Percentiles rank a stretch among this genome's conserved stretches.
phyloP scores from a whole-genome alignment of 2,113 vertebrate genomes.

The Epinephelus moara region DNA sequence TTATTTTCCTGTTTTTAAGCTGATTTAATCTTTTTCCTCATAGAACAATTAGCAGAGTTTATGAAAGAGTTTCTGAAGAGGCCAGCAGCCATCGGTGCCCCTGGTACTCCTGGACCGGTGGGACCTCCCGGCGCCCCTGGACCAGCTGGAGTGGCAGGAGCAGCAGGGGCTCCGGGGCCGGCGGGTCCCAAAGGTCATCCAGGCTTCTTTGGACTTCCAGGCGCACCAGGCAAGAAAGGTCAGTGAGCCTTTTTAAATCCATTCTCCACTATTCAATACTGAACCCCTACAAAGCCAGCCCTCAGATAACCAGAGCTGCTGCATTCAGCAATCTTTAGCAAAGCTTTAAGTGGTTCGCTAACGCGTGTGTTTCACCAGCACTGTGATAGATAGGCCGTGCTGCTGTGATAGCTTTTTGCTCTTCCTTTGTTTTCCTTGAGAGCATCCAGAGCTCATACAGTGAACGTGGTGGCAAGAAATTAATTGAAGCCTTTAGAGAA shows the following conservation, averaged over 20 bases:
- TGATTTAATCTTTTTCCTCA: neutral
- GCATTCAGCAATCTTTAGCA: neutral
- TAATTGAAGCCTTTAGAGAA: constrained; percentile 40
- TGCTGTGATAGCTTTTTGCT: constrained; percentile 27
- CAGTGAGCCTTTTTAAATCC: neutral
- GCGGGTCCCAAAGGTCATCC: constrained; percentile 81
- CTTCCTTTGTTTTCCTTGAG: constrained; percentile 36
- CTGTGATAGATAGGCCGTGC: constrained; percentile 5
- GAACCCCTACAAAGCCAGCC: neutral
- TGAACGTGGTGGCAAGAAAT: constrained; percentile 33
- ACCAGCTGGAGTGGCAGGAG: constrained; percentile 75
- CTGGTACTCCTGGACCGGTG: constrained; percentile 77
- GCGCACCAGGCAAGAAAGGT: constrained; percentile 85
- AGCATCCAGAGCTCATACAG: constrained; percentile 32
- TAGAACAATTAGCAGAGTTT: constrained; percentile 85
- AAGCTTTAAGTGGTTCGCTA: constrained; percentile 2
- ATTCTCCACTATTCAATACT: neutral
- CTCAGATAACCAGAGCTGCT: neutral
- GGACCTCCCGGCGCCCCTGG: constrained; percentile 81
- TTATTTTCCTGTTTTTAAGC: neutral
- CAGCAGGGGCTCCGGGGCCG: constrained; percentile 72
- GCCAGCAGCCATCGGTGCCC: constrained; percentile 79
- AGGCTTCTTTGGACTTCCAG: constrained; percentile 85
- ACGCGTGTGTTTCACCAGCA: constrained; percentile 9
- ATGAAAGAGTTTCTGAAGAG: constrained; percentile 83